Evolutionary conservation across 2,888 invertebrate species (phyloP).

Genomic region (Laspeyria flexula): DNA sequence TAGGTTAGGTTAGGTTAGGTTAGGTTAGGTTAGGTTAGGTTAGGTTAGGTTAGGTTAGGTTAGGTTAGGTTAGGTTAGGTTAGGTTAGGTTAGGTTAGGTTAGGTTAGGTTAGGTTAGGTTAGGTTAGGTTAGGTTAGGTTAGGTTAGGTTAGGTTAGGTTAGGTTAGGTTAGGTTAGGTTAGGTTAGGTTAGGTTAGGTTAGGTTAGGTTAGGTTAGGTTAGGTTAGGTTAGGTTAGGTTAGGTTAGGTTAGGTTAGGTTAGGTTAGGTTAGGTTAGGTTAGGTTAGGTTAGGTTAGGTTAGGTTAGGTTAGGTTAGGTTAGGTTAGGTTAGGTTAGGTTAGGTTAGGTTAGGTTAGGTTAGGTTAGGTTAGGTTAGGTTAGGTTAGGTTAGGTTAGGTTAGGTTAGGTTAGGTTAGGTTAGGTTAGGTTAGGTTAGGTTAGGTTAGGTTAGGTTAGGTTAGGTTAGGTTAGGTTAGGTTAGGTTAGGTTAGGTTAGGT

Average conservation of each 20-base stretch:
- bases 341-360: conserved; percentile 35
- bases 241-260: conserved; percentile 6
- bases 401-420: conserved; percentile 22
- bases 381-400: conserved; percentile 29
- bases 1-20: not conserved
- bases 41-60: conserved; percentile 35
- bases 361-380: conserved; percentile 16
- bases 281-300: conserved; percentile 23
- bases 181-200: conserved; percentile 39
- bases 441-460: conserved; percentile 39
- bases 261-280: conserved; percentile 11
- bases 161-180: conserved; percentile 39
- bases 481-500: conserved; percentile 39
- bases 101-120: conserved; percentile 32
- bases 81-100: conserved; percentile 34
- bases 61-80: conserved; percentile 35
- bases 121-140: conserved; percentile 24
- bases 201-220: conserved; percentile 39
- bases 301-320: conserved; percentile 34
- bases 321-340: conserved; percentile 37
- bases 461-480: conserved; percentile 38
- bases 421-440: conserved; percentile 36
- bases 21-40: conserved; percentile 23
- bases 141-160: conserved; percentile 32
- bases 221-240: conserved; percentile 33